Evolutionary conservation across 2,113 vertebrate species (phyloP), one percentile per base, ranked within the genome.

Genomic region (Muscicapa adusta): DNA sequence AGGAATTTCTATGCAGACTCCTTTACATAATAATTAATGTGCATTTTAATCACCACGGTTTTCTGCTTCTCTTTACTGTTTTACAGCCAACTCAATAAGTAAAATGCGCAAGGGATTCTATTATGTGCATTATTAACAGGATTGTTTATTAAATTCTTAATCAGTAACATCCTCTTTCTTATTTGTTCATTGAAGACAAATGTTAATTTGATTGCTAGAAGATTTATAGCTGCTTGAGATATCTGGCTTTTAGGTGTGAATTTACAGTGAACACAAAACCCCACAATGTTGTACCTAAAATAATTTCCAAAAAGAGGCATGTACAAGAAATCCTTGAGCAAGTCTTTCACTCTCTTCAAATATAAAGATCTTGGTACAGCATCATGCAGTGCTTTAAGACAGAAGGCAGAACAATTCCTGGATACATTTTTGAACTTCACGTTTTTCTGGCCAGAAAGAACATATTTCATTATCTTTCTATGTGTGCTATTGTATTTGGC

Each of bases 71-170:
- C 83, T 50, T n/a, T 25, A n/a, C 31, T 73, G 16, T 53, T 79
- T 34, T 47, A 51, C 11, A 60, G 57, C 8, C 48, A 74, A 36
- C 26, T 25, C 63, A 70, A 61, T 47, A 31, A 79, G 74, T 23
- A 4, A 54, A 71, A 75, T 4, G 10, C 61, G 53, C 34, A 42
- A 13, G 5, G 26, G 10, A 48, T 66, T 83, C 80, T 51, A 18
- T 66, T 71, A 19, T 2, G 72, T 58, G 57, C 60, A 36, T 81
- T 34, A 19, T 80, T 63, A 71, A 63, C 76, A 57, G 51, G 34
- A 54, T 19, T 77, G 56, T 93, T 94, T 90, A 93, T 92, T 93
- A 89, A 77, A 43, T 50, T 86, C 54, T 83, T 77, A 70, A 70
- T 76, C n/a, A 29, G 24, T 62, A 67, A 78, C 89, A 94, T n/a